Base-by-base conservation (phyloP, 2,888 invertebrate species). In the Lasioglossum lativentre region DNA sequence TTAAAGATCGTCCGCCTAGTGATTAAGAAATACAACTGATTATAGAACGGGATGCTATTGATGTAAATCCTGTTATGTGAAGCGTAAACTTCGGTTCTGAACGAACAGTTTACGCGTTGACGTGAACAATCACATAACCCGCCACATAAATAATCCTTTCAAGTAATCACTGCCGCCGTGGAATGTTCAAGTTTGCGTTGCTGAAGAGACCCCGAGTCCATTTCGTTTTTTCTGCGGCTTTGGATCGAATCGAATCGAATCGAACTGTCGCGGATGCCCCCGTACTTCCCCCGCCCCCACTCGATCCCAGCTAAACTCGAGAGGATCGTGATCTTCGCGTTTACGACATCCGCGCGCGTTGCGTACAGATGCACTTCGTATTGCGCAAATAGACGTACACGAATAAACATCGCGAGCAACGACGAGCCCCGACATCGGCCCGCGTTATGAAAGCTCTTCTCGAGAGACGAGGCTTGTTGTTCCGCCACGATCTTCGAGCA, bases 241-340 rank as follows among this genome's bases (percentile, higher is more conserved):
- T 16, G 59, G 59, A 8, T 63, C 30, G 45, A 42, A n/a, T 42
- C 40, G 75, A 27, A 27, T 40, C 75, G 76, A 45, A 47, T 68
- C 74, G 40, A 59, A 19, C 47, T 8, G 45, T 73, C 56, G 27
- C 73, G 70, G 45, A 56, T 84, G 38, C 70, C 85, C 38, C 52
- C 84, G 52, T 72, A 59, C 75, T 63, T 63, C 47, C 42, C 70
- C 40, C 70, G 68, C 4, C 72, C 45, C 52, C 38, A 0, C 68
- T 27, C 75, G 52, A 59, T 83, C 75, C 72, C 66, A 59, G 68
- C 77, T 83, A 84, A 78, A 70, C 78, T 85, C 86, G 86, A 71
- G 85, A 66, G 79, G 85, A 85, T 66, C 79, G 84, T 78, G 85
- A 85, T 85, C 84, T 75, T 78, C 34, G 71, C 38, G 52, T 75